Conservation (phyloP, 2,113 vertebrate species). For the Uria aalge region DNA sequence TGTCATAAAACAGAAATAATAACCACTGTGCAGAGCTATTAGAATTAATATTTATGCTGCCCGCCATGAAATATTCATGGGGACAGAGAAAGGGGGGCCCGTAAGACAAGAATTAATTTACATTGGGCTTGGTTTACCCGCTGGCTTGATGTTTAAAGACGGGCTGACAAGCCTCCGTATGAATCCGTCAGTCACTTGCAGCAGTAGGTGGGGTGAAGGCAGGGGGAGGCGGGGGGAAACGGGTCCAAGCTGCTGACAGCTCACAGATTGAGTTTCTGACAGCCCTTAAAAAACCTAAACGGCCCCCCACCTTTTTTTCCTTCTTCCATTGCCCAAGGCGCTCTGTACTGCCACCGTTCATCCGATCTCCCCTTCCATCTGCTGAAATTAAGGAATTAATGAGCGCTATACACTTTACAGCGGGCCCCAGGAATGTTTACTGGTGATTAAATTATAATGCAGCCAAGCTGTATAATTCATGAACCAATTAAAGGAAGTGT, state of each 20-base stretch:
- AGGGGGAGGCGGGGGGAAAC: conserved; percentile 22
- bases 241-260: conserved; percentile 82
- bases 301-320: conserved; percentile 77
- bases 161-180: conserved; percentile 80
- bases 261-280: conserved; percentile 91
- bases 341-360: conserved; percentile 83
- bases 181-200: conserved; percentile 82
- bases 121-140: conserved; percentile 84
- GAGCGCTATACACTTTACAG: conserved; percentile 94
- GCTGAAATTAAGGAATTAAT: conserved; percentile 99
- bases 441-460: conserved; percentile 99
- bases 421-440: conserved; percentile 97
- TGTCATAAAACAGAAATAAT: conserved; percentile 96
- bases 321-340: conserved; percentile 81
- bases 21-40: conserved; percentile 97
- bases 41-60: conserved; percentile 99
- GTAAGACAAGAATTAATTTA: conserved; percentile 86
- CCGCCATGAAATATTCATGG: conserved; percentile 99
- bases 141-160: conserved; percentile 86
- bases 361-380: conserved; percentile 83
- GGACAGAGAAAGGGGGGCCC: conserved; percentile 80
- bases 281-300: conserved; percentile 87
- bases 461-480: conserved; percentile 98
- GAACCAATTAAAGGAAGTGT: conserved; percentile 99
- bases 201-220: conserved; percentile 54